phyloP scores from a whole-genome alignment of 1,140 invertebrate species.

The Pristionchus pacificus region DNA sequence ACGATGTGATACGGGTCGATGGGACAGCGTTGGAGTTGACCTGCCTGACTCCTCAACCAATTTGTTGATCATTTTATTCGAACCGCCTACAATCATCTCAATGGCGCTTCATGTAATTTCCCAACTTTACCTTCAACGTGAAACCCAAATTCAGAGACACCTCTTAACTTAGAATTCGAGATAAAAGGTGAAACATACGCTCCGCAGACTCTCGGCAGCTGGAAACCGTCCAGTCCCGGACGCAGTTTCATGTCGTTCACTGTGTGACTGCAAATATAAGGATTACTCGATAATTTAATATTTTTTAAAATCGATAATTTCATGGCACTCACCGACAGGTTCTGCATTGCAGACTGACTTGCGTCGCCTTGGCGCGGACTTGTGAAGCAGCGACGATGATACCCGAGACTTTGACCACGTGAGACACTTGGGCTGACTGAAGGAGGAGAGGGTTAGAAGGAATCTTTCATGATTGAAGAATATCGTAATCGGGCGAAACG shows the following conservation, averaged over 20 bases:
- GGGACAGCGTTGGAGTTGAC: slow-evolving; percentile 78
- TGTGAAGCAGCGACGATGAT: slow-evolving; percentile 90
- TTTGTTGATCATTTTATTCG: no score
- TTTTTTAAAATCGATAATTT: neutral
- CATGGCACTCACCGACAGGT: slow-evolving; percentile 58
- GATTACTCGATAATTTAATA: neutral
- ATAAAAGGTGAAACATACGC: slow-evolving; percentile 65
- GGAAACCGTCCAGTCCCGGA: slow-evolving; percentile 91
- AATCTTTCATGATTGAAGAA: no score
- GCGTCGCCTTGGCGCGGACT: slow-evolving; percentile 85
- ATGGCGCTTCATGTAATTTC: neutral
- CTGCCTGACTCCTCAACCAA: slow-evolving; percentile 73
- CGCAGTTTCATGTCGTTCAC: slow-evolving; percentile 84
- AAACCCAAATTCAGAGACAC: slow-evolving; percentile 8
- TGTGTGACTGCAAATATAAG: slow-evolving; percentile 71
- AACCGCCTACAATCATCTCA: neutral
- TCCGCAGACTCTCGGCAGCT: slow-evolving; percentile 86
- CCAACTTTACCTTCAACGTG: neutral
- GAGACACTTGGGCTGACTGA: slow-evolving; percentile 85
- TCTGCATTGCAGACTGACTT: slow-evolving; percentile 89
- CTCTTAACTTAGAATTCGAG: neutral
- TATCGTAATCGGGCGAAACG: no score
- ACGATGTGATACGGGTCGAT: slow-evolving; percentile 95
- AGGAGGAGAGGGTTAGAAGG: no score
- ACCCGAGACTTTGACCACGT: slow-evolving; percentile 87